Base-by-base conservation (phyloP, 2,888 invertebrate genomes). In the Andrena fulva region DNA sequence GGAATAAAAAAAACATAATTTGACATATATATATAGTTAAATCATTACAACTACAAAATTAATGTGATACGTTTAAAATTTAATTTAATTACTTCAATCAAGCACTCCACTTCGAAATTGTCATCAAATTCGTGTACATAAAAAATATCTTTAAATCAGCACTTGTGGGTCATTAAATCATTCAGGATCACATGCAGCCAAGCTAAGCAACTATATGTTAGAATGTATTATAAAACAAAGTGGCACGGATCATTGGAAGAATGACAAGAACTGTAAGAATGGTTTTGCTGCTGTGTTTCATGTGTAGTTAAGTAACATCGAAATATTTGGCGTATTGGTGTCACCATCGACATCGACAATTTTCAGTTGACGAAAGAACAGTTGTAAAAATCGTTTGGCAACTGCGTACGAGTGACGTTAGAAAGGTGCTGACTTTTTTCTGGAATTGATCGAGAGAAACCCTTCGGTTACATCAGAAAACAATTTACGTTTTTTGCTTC, bases 391-490 rank as follows among this genome's bases (percentile, higher is more conserved):
- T 70, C 70, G 66, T 77, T 82, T 76, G 59, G 79, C 77, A 85
- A 85, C 78, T 83, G 82, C 85, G 86, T 87, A 73, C 83, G 84
- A 84, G 84, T 85, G 81, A 85, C 75, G 79, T 82, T 89, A 89
- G 89, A 91, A 90, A 91, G 89, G 82, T 72, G 31, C 42, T 64
- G 72, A 48, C 84, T 63, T 80, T 74, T 62, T 67, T 71, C 2
- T 16, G 24, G 10, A 54, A 62, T 59, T n/a, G 16, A 52, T 59
- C 29, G 68, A 52, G 79, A 60, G 77, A 82, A 75, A 82, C 71
- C 62, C 35, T 29, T 56, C 35, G 77, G 75, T 87, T 83, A 63
- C 74, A 24, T 7, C 70, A 74, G 5, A 2, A 20, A 27, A 10
- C 10, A 29, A 52, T 66, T 10, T 12, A 35, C 2, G 20, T 52